These are phyloP conservation scores for Oncorhynchus kisutch DNA, from an alignment of 2,113 vertebrate species.

Conservation along the genomic window DNA sequence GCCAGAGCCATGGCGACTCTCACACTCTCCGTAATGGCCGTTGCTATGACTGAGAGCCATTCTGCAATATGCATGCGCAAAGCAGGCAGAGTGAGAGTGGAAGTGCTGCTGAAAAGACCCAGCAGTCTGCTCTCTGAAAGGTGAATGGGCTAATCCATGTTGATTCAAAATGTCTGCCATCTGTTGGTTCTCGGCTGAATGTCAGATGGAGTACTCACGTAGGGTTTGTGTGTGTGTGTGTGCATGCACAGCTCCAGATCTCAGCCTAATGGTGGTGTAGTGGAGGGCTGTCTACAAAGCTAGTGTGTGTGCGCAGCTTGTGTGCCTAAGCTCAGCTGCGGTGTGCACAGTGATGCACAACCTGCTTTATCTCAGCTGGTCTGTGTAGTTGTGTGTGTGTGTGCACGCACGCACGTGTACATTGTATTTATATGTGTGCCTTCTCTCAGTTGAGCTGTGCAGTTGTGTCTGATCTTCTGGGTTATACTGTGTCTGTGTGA, in stretches of 20 bases:
- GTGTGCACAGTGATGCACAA: not conserved
- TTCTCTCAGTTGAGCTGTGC: conserved; percentile 36
- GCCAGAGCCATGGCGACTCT: conserved; percentile 19
- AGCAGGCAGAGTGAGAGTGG: no score
- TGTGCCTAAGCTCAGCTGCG: not conserved
- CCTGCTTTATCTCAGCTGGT: conserved; percentile 42
- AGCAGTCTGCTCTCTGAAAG: conserved; percentile 31
- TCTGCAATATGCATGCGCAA: no score
- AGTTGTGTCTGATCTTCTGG: conserved; percentile 5
- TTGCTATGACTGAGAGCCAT: no score
- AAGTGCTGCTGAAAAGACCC: conserved; percentile 4
- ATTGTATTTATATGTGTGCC: not conserved
- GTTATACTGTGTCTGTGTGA: conserved; percentile 1
- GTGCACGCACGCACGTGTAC: conserved; percentile 4
- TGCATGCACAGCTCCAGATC: conserved; percentile 45
- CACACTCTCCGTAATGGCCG: no score
- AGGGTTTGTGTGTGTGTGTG: conserved; percentile 24
- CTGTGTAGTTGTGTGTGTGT: conserved; percentile 23
- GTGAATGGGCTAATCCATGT: conserved; percentile 63
- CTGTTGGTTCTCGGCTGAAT: conserved; percentile 51
- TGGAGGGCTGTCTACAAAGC: no score
- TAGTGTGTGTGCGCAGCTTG: no score
- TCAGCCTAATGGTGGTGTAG: conserved; percentile 3
- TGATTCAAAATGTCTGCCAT: conserved; percentile 67
- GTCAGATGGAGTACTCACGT: conserved; percentile 40